A percentile compares a stretch with the other conserved stretches of the same genome.
phyloP scores from a whole-genome alignment of 2,113 vertebrate species.

The Amphiprion ocellaris region DNA sequence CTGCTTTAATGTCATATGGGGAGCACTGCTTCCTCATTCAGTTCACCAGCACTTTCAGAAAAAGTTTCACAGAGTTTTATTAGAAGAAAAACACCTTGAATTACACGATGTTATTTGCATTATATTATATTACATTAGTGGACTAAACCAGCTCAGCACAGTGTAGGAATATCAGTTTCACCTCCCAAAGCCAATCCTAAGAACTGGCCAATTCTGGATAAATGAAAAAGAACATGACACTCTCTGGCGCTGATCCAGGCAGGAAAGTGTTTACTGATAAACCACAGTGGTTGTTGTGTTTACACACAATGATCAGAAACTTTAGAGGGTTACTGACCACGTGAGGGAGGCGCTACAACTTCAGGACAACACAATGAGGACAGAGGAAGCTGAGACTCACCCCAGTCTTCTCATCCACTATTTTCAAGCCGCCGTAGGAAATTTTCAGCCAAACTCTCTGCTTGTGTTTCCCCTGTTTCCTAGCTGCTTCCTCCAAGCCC shows the following conservation, averaged over 20 bases:
- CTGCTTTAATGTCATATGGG: neutral
- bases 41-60: neutral
- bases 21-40: conserved; percentile 1
- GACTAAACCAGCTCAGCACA: too few relatives aligned
- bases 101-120: too few relatives aligned
- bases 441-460: conserved; percentile 84
- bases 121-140: too few relatives aligned
- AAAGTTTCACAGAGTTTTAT: neutral
- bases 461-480: conserved; percentile 84
- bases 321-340: neutral
- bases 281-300: neutral
- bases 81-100: neutral
- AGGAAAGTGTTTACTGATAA: neutral
- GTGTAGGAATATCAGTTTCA: too few relatives aligned
- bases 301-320: neutral
- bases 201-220: too few relatives aligned
- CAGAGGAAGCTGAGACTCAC: conserved; percentile 61
- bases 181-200: too few relatives aligned
- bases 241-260: too few relatives aligned
- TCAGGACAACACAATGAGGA: neutral
- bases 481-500: conserved; percentile 76
- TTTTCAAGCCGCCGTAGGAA: conserved; percentile 75
- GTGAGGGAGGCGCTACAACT: neutral
- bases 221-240: too few relatives aligned
- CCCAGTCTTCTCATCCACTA: conserved; percentile 82